phyloP scores from a whole-genome alignment of 2,888 invertebrate genomes.

The Timema podura region DNA sequence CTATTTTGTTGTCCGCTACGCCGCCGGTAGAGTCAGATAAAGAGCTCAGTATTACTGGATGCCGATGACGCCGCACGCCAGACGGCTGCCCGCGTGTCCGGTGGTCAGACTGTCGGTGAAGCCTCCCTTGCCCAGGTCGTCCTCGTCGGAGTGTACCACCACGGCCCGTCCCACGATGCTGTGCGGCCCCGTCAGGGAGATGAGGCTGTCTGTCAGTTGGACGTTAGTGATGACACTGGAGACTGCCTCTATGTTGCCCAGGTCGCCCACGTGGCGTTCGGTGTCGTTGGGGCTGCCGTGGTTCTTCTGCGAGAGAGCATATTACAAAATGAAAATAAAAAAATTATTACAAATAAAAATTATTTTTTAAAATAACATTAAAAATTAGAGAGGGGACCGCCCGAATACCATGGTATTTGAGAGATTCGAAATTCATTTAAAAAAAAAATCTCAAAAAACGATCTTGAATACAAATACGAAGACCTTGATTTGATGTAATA shows the following conservation, averaged over 20 bases:
- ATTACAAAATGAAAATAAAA: neutral
- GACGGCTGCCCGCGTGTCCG: slow-evolving; percentile 76
- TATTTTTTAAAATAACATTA: neutral
- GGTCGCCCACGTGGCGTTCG: slow-evolving; percentile 77
- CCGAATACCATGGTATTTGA: no score
- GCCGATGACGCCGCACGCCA: slow-evolving; percentile 61
- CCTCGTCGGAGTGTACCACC: slow-evolving; percentile 68
- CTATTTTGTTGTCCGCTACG: no score
- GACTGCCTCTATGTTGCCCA: slow-evolving; percentile 75
- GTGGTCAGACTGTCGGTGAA: slow-evolving; percentile 69
- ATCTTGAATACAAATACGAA: no score
- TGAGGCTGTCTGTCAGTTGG: slow-evolving; percentile 57
- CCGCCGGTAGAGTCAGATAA: no score
- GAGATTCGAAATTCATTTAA: no score
- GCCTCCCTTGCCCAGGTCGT: slow-evolving; percentile 70
- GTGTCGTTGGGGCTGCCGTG: slow-evolving; percentile 71
- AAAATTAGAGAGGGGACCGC: no score
- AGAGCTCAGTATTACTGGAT: no score
- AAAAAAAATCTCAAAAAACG: no score
- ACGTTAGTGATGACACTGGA: slow-evolving; percentile 53
- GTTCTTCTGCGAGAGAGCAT: slow-evolving; percentile 51
- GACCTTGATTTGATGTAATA: no score
- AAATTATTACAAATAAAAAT: slow-evolving; percentile 1
- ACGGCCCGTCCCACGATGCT: slow-evolving; percentile 71
- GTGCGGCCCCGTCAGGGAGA: slow-evolving; percentile 62